These are phyloP conservation scores for Onychostruthus taczanowskii DNA, from an alignment of 2,113 vertebrate species.

Conservation along the genomic window DNA sequence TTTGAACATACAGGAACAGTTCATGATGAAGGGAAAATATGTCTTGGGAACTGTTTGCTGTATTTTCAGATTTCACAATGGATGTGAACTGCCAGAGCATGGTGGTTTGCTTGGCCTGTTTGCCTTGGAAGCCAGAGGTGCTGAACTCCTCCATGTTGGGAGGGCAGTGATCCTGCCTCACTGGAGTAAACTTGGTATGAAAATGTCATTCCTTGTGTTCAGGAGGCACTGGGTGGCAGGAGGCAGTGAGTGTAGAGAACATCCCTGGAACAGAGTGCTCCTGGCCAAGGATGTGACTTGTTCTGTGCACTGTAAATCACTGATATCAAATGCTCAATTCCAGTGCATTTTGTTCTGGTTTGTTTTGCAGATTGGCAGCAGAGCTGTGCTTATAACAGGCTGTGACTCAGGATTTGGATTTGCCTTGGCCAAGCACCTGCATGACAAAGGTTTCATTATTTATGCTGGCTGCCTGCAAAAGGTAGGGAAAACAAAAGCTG, in stretches of 20 bases:
- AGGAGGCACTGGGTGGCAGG: neutral
- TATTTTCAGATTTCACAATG: neutral
- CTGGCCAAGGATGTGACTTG: neutral
- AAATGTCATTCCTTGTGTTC: neutral
- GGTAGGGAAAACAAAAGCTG: slow-evolving; percentile 57
- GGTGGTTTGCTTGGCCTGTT: neutral
- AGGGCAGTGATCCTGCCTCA: neutral
- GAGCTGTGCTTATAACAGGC: slow-evolving; percentile 78
- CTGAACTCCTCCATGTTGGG: neutral
- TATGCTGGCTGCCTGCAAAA: slow-evolving; percentile 81
- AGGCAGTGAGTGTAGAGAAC: neutral
- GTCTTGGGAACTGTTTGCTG: neutral
- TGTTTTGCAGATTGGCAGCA: slow-evolving; percentile 68
- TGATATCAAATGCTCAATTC: neutral
- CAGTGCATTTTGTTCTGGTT: neutral
- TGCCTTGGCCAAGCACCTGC: slow-evolving; percentile 75
- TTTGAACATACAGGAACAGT: neutral
- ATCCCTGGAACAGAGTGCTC: neutral
- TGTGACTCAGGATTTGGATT: slow-evolving; percentile 83
- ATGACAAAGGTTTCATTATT: slow-evolving; percentile 75
- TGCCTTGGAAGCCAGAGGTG: neutral
- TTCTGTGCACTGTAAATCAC: neutral
- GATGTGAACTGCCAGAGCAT: neutral
- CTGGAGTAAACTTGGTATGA: neutral
- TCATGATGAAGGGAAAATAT: neutral